A percentile compares a stretch with the other conserved stretches of the same genome.
Evolutionary conservation across 2,113 vertebrate species (phyloP).

Genomic region (Falco punctatus): DNA sequence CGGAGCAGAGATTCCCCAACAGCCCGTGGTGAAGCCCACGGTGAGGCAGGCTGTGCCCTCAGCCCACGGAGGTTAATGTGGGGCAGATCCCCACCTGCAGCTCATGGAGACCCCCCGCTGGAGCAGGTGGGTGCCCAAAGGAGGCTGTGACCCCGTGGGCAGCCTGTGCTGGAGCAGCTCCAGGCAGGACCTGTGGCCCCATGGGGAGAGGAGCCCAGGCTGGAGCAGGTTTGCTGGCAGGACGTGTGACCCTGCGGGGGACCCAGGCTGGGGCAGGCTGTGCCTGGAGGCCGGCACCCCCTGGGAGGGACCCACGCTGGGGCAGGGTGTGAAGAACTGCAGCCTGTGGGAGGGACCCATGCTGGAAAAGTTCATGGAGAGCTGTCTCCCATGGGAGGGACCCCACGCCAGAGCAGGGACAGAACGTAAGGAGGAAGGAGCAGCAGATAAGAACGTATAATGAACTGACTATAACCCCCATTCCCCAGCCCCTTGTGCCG

Average conservation of each 20-base stretch:
- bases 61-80: background rate
- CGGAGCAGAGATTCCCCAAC: background rate
- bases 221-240: background rate
- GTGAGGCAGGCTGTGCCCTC: background rate
- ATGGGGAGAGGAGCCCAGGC: background rate
- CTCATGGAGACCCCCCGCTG: fast-evolving
- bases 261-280: background rate
- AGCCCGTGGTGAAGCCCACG: fast-evolving
- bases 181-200: background rate
- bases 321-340: background rate
- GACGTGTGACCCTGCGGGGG: background rate
- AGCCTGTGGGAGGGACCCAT: background rate
- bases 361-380: background rate
- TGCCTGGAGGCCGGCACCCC: background rate
- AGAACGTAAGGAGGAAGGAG: background rate
- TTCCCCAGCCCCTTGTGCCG: fast-evolving
- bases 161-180: background rate
- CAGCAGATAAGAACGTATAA: fast-evolving
- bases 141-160: background rate
- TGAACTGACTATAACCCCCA: fast-evolving
- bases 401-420: background rate
- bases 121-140: background rate
- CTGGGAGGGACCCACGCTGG: background rate
- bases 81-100: background rate
- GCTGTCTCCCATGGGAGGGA: background rate